Percentiles rank a stretch among this genome's conserved stretches.
These are phyloP conservation scores for Zootoca vivipara DNA, from an alignment of 2,113 vertebrate genomes.

Conservation along the genomic window DNA sequence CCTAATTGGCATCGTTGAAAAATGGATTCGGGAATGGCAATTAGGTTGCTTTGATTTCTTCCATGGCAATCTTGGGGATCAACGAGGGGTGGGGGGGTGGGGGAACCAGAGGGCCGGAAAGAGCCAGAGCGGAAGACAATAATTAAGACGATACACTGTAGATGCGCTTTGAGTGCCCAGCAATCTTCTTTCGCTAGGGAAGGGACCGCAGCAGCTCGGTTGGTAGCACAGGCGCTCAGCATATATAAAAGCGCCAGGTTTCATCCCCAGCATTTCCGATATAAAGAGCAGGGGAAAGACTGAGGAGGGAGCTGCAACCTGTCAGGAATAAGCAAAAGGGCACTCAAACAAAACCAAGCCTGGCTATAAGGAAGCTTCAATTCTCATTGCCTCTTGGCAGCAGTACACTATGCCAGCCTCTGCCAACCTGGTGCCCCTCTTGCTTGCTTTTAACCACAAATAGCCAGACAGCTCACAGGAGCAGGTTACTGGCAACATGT, in stretches of 20 bases:
- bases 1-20: constrained; percentile 81
- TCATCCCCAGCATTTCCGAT: background rate
- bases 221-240: background rate
- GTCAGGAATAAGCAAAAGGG: background rate
- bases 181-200: constrained; percentile 51
- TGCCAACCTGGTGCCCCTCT: too few species aligned
- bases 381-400: background rate
- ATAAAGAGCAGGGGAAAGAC: background rate
- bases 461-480: too few species aligned
- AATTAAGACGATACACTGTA: constrained; percentile 63
- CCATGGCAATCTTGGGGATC: constrained; percentile 56
- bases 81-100: constrained; percentile 24
- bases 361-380: background rate
- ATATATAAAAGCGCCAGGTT: background rate
- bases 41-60: constrained; percentile 68
- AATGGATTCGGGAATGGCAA: constrained; percentile 78
- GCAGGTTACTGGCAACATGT: too few species aligned
- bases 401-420: background rate
- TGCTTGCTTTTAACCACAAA: too few species aligned
- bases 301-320: background rate
- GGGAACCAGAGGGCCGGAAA: constrained; percentile 30
- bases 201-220: background rate
- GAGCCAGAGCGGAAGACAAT: constrained; percentile 60
- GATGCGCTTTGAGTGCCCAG: constrained; percentile 58
- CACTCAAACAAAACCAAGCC: background rate